Evolutionary conservation across 2,113 vertebrate genomes (phyloP), one percentile per base, ranked within the genome.

Genomic region (Macquaria ambigua): DNA sequence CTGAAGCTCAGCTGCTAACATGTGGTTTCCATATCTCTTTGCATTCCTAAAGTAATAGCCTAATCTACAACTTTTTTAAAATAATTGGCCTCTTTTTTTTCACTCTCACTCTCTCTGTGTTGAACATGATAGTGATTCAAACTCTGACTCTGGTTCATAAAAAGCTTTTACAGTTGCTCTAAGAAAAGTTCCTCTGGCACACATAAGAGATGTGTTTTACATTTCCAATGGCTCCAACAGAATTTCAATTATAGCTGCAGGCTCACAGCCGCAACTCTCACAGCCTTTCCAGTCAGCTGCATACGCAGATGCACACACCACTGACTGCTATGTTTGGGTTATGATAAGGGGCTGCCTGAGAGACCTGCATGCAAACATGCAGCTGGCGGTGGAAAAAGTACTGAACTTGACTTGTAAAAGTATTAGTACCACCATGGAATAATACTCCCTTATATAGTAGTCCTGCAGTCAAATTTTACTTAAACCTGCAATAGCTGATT

Each of bases 181-280:
- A 74, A 79, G 83, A 89, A 89, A 89, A 56, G 53, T 77, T 88
- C 53, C 74, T 82, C 69, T 74, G 63, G 77, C 69, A 8, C 74
- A 75, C 41, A 80, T 58, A 63, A 86, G 53, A 81, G 53, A 85
- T 87, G 74, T 81, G 78, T 86, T 91, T 90, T 86, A 86, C 76
- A 80, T 86, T 86, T 90, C 72, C 41, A 68, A 15, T 77, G 73
- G 74, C 58, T 77, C 25, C 82, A 68, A 39, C 82, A 69, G 81
- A 18, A 84, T 56, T 90, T 84, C 74, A 89, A 81, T 90, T 88
- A 83, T 83, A 63, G 86, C 84, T 89, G 55, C 73, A 82, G 86
- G 82, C 80, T 59, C 82, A 48, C 48, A 63, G 76, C 48, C 31
- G 25, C 73, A 58, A 39, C 70, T 79, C 53, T 77, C 59, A 66